Conservation (phyloP, 2,113 vertebrate species). For the Abramis brama region DNA sequence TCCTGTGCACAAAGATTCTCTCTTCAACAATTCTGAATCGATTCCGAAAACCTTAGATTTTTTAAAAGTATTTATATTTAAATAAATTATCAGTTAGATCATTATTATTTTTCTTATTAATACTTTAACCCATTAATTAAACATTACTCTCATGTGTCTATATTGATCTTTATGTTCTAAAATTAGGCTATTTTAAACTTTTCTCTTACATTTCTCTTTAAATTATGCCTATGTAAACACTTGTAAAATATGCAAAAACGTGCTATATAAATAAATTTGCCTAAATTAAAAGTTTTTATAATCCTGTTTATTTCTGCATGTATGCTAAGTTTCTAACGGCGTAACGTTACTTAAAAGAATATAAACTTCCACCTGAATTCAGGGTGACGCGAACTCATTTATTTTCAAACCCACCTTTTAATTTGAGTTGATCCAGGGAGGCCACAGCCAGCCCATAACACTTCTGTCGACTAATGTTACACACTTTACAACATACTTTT, state of each 20-base stretch:
- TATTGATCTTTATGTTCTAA: neutral
- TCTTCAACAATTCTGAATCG: neutral
- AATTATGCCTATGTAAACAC: neutral
- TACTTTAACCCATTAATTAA: neutral
- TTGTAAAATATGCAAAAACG: neutral
- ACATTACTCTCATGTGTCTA: neutral
- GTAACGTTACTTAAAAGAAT: too few species aligned
- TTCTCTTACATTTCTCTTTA: neutral
- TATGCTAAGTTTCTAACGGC: too few species aligned
- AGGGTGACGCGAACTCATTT: neutral
- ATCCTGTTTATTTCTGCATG: too few species aligned
- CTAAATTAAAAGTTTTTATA: too few species aligned
- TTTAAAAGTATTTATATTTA: too few species aligned
- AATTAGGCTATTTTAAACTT: neutral
- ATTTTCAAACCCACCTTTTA: constrained; percentile 64
- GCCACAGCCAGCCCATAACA: constrained; percentile 68
- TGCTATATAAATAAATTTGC: too few species aligned
- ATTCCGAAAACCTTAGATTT: neutral
- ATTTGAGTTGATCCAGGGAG: constrained; percentile 71
- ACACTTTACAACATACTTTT: constrained; percentile 76
- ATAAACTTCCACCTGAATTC: neutral
- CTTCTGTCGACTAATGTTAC: constrained; percentile 69
- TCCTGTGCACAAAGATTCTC: too few species aligned
- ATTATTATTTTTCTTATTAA: too few species aligned
- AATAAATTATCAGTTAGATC: too few species aligned